Evolutionary conservation across 2,113 vertebrate species (phyloP).

Genomic region (Apaloderma vittatum): DNA sequence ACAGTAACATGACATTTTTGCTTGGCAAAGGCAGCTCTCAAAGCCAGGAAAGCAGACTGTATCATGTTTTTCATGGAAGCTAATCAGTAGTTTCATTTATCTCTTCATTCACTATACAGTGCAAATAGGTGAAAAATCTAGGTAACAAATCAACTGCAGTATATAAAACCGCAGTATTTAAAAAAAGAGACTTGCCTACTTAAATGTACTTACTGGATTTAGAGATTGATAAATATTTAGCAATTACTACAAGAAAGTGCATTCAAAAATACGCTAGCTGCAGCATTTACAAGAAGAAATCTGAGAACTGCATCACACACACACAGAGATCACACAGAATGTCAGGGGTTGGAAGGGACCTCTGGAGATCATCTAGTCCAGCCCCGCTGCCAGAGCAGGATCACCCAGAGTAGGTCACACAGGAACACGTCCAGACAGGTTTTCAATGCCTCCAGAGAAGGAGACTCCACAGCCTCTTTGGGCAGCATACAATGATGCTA

Average conservation of each 20-base stretch:
- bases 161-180: not conserved
- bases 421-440: too few species aligned
- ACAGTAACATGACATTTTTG: not conserved
- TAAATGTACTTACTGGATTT: not conserved
- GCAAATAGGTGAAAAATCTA: not conserved
- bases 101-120: not conserved
- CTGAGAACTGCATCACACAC: not conserved
- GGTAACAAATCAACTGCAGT: not conserved
- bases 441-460: too few species aligned
- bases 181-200: not conserved
- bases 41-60: not conserved
- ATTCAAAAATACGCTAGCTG: not conserved
- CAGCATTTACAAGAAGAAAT: not conserved
- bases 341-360: too few species aligned
- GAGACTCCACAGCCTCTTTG: too few species aligned
- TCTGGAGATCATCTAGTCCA: too few species aligned
- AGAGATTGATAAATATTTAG: not conserved
- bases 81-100: not conserved
- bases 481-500: not conserved
- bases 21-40: not conserved
- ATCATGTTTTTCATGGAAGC: not conserved
- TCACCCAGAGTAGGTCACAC: too few species aligned
- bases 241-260: not conserved
- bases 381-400: too few species aligned
- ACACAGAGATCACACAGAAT: too few species aligned